Evolutionary conservation across 2,113 vertebrate species (phyloP), one percentile per base, ranked within the genome.

Genomic region (Coptodon bakossiorum): DNA sequence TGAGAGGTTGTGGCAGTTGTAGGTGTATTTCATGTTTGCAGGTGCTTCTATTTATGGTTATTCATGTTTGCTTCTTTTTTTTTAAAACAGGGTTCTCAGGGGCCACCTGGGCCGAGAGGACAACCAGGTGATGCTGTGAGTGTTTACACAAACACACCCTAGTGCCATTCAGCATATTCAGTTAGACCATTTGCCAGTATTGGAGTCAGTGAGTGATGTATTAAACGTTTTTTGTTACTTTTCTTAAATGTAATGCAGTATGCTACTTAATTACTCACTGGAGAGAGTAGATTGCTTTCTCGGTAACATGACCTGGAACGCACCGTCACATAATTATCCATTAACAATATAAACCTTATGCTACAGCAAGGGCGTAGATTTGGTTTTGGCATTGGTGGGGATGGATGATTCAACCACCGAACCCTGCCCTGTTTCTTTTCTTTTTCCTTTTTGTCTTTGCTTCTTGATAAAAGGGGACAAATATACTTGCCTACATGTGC

Each of bases 111-210:
- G 45, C 96, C 96, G 14, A 95, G 96, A 93, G 96, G 96, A 78
- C 95, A 96, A 73, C 90, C 96, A 82, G 96, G 96, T 10, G 96
- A 96, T 80, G 89, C 96, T 84, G 96, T 97, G 84, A 94, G 96
- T 96, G 57, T 83, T 29, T 38, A 82, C 48, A 83, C 2, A 48
- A 29, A 53, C 38, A 86, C 43, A 85, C 52, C 71, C n/a, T 82
- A 40, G 0, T n/a, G 29, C 40, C 7, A 57, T n/a, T 48, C 10
- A 57, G 3, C 17, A 14, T 17, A 14, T 52, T 31, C 61, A 54
- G 5, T 56, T 54, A 16, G 34, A 29, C 48, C 10, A 76, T 53
- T 24, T 56, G 9, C 3, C 63, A 40, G 36, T 68, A 13, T 68
- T 76, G 68, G 40, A 22, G 36, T 68, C 19, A 43, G 38, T 24